A percentile compares a stretch with the other conserved stretches of the same genome.
Conservation (phyloP, 2,113 vertebrate genomes). For the Pelecanoides urinatrix region DNA sequence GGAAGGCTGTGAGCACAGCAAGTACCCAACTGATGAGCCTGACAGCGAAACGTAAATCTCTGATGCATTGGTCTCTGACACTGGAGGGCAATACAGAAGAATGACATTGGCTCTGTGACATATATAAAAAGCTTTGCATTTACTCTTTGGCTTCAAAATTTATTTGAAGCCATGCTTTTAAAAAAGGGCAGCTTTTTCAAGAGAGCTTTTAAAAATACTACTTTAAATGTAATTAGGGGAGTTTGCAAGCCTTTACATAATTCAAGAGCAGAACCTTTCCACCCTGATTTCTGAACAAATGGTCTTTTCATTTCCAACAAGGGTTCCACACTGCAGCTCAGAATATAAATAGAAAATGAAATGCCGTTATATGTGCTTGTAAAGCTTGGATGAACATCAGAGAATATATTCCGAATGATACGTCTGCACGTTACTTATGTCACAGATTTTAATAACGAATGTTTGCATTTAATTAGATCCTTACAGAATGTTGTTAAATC, state of each 20-base stretch:
- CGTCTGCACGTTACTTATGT: constrained; percentile 18
- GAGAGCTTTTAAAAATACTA: not conserved
- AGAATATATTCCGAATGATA: not conserved
- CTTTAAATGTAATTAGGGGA: constrained; percentile 17
- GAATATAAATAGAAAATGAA: constrained; percentile 54
- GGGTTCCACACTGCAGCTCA: constrained; percentile 17
- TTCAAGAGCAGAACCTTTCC: constrained; percentile 25
- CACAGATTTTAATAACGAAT: not conserved
- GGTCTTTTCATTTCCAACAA: not conserved
- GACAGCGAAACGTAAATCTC: not conserved
- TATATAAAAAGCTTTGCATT: not conserved
- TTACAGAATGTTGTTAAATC: not conserved
- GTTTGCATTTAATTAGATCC: not conserved
- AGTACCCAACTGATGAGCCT: not conserved
- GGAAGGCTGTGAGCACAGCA: not conserved
- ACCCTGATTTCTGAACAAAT: constrained; percentile 39
- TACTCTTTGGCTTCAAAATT: not conserved
- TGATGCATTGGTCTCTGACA: not conserved
- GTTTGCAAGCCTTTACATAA: constrained; percentile 42
- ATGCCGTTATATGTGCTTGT: not conserved
- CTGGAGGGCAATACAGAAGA: not conserved
- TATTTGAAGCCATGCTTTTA: not conserved
- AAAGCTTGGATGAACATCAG: constrained; percentile 28
- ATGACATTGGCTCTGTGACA: not conserved
- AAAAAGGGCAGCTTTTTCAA: not conserved